These are phyloP conservation scores for Theretra japonica DNA, from an alignment of 2,888 invertebrate species.

Conservation along the genomic window DNA sequence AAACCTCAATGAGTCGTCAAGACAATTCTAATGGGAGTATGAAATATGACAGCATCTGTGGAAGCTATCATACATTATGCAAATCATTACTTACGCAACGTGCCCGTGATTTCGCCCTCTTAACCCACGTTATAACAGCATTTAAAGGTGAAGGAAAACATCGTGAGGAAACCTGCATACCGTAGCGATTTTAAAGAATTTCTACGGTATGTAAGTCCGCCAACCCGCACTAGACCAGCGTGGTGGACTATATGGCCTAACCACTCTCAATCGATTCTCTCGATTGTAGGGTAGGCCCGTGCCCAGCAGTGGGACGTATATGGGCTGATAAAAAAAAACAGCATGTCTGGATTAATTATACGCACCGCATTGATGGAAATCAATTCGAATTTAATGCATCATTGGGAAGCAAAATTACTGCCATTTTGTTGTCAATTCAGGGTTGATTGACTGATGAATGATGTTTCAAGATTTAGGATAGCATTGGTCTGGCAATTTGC, in stretches of 20 bases:
- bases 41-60: background rate
- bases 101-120: background rate
- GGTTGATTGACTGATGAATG: background rate
- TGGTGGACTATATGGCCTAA: no score
- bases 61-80: constrained; percentile 18
- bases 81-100: constrained; percentile 11
- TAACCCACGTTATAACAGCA: background rate
- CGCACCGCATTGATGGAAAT: background rate
- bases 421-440: background rate
- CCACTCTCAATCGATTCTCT: no score
- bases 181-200: no score
- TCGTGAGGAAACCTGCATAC: no score
- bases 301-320: no score
- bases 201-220: no score
- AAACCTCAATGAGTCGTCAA: background rate
- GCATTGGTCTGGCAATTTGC: background rate
- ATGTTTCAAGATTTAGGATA: background rate
- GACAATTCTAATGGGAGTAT: background rate
- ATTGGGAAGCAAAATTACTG: background rate
- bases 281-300: no score
- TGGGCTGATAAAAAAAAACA: no score
- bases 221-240: no score
- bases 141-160: no score
- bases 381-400: background rate
- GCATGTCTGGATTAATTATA: background rate